These are phyloP conservation scores for Paramisgurnus dabryanus DNA, from an alignment of 2,113 vertebrate genomes.

Conservation along the genomic window DNA sequence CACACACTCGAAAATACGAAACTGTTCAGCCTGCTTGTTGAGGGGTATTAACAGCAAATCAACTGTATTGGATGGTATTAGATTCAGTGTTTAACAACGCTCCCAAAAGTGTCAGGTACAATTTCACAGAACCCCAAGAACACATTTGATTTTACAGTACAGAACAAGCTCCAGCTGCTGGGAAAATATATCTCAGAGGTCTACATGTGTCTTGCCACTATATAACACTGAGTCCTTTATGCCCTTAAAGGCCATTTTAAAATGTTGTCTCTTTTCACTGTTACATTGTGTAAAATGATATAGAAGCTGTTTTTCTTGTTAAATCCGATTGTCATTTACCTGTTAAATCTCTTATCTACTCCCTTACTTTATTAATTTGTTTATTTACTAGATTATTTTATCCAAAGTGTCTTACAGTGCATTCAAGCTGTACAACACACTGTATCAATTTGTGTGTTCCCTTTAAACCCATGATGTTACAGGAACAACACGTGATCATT, in stretches of 20 bases:
- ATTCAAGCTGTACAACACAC: too few species aligned
- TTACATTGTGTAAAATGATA: background rate
- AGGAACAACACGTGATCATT: too few species aligned
- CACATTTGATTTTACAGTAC: slow-evolving; percentile 9
- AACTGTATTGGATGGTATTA: slow-evolving; percentile 15
- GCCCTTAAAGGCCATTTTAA: background rate
- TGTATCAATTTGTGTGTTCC: too few species aligned
- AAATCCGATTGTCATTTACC: background rate
- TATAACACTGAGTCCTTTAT: background rate
- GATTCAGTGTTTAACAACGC: slow-evolving; percentile 5
- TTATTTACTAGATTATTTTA: too few species aligned
- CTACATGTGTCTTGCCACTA: background rate
- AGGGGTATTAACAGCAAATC: slow-evolving; percentile 19
- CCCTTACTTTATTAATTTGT: background rate
- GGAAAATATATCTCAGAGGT: slow-evolving; percentile 14
- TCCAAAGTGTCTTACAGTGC: too few species aligned
- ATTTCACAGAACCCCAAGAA: slow-evolving; percentile 1
- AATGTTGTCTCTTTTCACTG: background rate
- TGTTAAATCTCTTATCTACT: background rate
- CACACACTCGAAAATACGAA: background rate
- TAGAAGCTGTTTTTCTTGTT: background rate
- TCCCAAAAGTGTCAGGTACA: slow-evolving; percentile 18
- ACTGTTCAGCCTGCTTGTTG: slow-evolving; percentile 7
- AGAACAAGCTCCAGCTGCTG: background rate
- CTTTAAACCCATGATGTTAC: too few species aligned